phyloP scores from a whole-genome alignment of 2,888 invertebrate genomes.

The Actias luna region DNA sequence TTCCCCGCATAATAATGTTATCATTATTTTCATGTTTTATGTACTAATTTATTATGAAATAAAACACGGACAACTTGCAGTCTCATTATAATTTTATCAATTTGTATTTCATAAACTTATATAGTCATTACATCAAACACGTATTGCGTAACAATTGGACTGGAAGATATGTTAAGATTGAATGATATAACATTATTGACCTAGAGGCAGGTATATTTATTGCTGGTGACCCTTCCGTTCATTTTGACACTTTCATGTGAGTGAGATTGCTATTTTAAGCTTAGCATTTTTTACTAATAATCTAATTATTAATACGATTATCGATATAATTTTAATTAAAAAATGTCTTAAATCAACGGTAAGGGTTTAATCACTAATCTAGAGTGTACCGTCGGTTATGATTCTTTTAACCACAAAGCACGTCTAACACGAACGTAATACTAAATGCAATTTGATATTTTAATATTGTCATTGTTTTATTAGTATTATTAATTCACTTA shows the following conservation, averaged over 20 bases:
- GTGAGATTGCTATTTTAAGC: slow-evolving; percentile 23
- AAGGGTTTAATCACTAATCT: slow-evolving; percentile 50
- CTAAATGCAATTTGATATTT: slow-evolving; percentile 72
- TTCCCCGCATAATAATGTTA: too few relatives aligned
- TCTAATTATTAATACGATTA: slow-evolving; percentile 22
- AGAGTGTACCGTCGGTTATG: slow-evolving; percentile 51
- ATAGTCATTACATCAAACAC: slow-evolving; percentile 77
- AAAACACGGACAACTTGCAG: slow-evolving; percentile 63
- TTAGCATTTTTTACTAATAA: slow-evolving; percentile 15
- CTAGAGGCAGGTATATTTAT: slow-evolving; percentile 36
- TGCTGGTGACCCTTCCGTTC: slow-evolving; percentile 31
- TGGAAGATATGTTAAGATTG: slow-evolving; percentile 71
- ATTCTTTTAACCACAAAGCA: slow-evolving; percentile 63
- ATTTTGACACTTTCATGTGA: slow-evolving; percentile 34
- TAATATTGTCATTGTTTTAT: slow-evolving; percentile 80
- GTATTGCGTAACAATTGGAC: slow-evolving; percentile 74
- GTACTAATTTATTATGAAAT: slow-evolving; percentile 25
- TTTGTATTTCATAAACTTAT: slow-evolving; percentile 65
- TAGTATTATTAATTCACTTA: slow-evolving; percentile 73
- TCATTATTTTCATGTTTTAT: too few relatives aligned
- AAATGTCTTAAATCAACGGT: slow-evolving; percentile 46
- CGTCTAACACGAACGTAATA: slow-evolving; percentile 69
- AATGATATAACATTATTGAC: slow-evolving; percentile 54
- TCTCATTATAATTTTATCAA: slow-evolving; percentile 73
- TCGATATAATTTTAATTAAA: slow-evolving; percentile 15